Evolutionary conservation across 2,888 invertebrate genomes (phyloP), one percentile per base, ranked within the genome.

Genomic region (Caenorhabditis sp.): DNA sequence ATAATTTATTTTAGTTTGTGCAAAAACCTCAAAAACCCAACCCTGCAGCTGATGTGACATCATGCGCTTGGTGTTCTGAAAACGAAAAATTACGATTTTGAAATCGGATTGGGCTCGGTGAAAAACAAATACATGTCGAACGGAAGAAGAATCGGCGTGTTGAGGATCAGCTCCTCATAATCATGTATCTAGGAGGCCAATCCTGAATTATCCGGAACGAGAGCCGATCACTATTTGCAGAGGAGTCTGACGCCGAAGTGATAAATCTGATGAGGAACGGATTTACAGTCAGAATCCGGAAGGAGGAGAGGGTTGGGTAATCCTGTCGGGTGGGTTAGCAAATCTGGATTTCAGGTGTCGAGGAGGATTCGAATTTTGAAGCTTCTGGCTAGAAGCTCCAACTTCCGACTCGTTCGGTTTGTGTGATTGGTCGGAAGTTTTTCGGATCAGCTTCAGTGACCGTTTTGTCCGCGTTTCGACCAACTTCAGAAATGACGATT

Each of bases 51-150:
- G 66, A 22, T 49, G 35, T 66, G 66, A 66, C 35, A 66, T 66
- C 66, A 66, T 66, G 19, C 35, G 19, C 31, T 49, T 66, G 49
- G 49, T 66, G 66, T 66, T 66, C 49, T 66, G 22, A 64, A 44
- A n/a, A 64, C 47, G 58, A 28, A 31, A 47, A 28, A 47, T 51
- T 31, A 66, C 66, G 14, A 51, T 31, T 16, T 19, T 28, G 26
- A 66, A 66, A 49, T 63, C 44, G 63, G 63, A 63, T 63, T 63
- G 3, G 14, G n/a, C 44, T 22, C 41, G 38, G n/a, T 10, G 14
- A 12, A 26, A 54, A 26, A 14, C 26, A 63, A 24, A 44, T 3
- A 63, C 22, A 19, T 14, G 10, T 59, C 10, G 28, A 31, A 31
- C 16, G 1, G 56, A 28, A 16, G 16, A 31, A 22, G 56, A 16